Conservation (phyloP, 2,113 vertebrate species). For the Psittacus erithacus region DNA sequence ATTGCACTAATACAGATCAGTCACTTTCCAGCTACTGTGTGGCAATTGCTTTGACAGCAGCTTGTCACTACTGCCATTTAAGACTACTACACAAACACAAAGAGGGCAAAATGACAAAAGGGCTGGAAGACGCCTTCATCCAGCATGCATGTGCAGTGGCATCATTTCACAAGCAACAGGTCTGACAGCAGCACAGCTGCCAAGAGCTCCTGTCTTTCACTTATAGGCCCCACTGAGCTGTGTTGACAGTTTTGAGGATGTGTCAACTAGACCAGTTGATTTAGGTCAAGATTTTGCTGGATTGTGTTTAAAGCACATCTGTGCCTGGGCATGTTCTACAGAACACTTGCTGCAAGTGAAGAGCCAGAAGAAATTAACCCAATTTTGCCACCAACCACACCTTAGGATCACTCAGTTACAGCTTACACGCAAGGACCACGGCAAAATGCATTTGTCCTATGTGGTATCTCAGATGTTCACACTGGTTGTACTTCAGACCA, state of each 20-base stretch:
- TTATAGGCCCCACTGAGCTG: not conserved
- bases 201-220: not conserved
- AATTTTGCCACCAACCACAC: not conserved
- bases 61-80: not conserved
- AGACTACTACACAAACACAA: not conserved
- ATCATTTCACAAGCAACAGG: slow-evolving; percentile 26
- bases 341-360: not conserved
- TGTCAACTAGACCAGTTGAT: not conserved
- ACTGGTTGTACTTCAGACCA: not conserved
- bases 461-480: not conserved
- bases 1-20: not conserved
- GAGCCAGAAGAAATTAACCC: not conserved
- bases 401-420: not conserved
- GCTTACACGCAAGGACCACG: not conserved
- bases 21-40: not conserved
- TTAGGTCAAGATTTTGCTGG: slow-evolving; percentile 9
- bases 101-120: not conserved
- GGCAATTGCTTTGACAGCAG: not conserved
- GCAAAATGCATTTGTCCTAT: not conserved
- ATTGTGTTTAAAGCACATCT: not conserved
- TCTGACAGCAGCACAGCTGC: slow-evolving; percentile 35
- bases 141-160: not conserved
- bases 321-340: not conserved
- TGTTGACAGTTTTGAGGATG: slow-evolving; percentile 48
- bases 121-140: not conserved